phyloP scores from a whole-genome alignment of 1,140 invertebrate species.

The Parasteatoda tepidariorum region DNA sequence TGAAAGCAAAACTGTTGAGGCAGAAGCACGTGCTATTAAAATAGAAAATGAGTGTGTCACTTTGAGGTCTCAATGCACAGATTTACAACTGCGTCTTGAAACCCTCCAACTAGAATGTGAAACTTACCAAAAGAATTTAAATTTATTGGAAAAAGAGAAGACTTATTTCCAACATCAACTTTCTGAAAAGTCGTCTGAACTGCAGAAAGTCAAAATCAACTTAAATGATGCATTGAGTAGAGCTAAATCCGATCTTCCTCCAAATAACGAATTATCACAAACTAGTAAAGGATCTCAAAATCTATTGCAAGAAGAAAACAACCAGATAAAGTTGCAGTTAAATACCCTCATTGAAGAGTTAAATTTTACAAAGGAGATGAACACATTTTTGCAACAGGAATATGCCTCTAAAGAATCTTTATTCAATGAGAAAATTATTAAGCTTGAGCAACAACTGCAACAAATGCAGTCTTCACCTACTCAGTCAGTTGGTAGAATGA shows the following conservation, averaged over 20 bases:
- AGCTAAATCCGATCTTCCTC: too few relatives aligned
- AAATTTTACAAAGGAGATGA: neutral
- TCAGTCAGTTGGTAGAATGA: neutral
- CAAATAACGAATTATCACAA: too few relatives aligned
- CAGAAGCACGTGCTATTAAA: neutral
- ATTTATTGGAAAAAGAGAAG: slow-evolving; percentile 44
- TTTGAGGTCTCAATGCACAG: neutral
- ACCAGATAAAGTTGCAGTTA: neutral
- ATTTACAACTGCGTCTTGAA: neutral
- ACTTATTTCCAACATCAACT: slow-evolving; percentile 44
- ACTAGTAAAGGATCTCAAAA: too few relatives aligned
- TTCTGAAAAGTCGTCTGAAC: slow-evolving; percentile 12
- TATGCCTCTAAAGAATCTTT: slow-evolving; percentile 2
- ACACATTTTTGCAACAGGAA: slow-evolving; percentile 19
- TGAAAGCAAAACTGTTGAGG: neutral
- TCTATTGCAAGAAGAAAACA: slow-evolving; percentile 17
- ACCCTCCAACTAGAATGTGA: slow-evolving; percentile 25
- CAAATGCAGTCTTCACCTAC: neutral
- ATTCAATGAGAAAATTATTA: slow-evolving; percentile 13
- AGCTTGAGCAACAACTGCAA: neutral
- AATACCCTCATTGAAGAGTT: slow-evolving; percentile 20
- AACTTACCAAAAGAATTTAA: slow-evolving; percentile 16
- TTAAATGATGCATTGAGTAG: too few relatives aligned
- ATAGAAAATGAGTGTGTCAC: slow-evolving; percentile 15
- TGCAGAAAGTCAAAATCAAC: slow-evolving; percentile 4